phyloP scores from a whole-genome alignment of 2,888 invertebrate genomes.

The Thecocarcelia acutangulata region DNA sequence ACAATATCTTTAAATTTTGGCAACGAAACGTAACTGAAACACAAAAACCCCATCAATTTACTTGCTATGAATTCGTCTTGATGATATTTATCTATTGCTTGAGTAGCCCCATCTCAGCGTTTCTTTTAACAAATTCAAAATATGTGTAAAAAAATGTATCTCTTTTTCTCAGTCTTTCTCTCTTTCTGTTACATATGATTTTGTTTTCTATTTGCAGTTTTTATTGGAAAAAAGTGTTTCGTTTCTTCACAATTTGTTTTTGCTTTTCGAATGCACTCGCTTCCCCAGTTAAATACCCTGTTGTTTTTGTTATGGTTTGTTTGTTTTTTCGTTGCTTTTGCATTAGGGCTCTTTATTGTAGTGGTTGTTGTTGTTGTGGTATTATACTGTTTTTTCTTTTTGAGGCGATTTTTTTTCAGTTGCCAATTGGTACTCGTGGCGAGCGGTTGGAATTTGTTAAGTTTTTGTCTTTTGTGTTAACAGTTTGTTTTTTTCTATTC shows the following conservation, averaged over 20 bases:
- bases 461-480: slow-evolving; percentile 15
- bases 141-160: neutral
- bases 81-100: no score
- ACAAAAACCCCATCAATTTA: no score
- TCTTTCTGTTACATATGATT: neutral
- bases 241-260: neutral
- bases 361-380: neutral
- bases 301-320: slow-evolving; percentile 18
- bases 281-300: slow-evolving; percentile 16
- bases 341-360: slow-evolving; percentile 4
- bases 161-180: neutral
- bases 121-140: no score
- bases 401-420: slow-evolving; percentile 44
- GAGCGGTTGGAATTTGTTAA: slow-evolving; percentile 41
- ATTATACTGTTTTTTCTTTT: no score
- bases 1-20: no score
- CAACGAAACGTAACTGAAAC: no score
- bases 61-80: no score
- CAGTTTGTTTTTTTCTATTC: slow-evolving; percentile 25
- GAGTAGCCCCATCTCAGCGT: no score
- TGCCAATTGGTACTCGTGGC: slow-evolving; percentile 47
- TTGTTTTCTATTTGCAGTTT: slow-evolving; percentile 5
- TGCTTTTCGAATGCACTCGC: slow-evolving; percentile 24
- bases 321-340: slow-evolving; percentile 2
- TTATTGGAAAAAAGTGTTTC: no score